phyloP scores from a whole-genome alignment of 2,797 vertebrate genomes.

The Phoxinus dragarum region DNA sequence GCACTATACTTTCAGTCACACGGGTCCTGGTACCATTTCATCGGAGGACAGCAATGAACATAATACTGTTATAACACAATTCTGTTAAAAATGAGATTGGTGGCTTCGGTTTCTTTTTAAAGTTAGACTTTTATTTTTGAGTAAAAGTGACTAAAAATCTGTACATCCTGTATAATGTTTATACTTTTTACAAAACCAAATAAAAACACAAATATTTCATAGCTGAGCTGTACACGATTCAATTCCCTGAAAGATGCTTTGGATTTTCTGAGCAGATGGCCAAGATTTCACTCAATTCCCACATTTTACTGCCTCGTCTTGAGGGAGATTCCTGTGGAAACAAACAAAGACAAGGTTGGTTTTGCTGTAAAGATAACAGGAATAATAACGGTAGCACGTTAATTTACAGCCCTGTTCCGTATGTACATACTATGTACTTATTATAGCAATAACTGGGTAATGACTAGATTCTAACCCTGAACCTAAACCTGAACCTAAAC shows the following conservation, averaged over 20 bases:
- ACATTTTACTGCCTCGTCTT: neutral
- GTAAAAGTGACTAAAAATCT: slow-evolving; percentile 75
- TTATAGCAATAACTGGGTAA: too few relatives aligned
- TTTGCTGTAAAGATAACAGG: neutral
- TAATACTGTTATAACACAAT: neutral
- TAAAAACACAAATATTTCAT: slow-evolving; percentile 56
- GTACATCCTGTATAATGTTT: slow-evolving; percentile 78
- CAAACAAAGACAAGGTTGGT: neutral
- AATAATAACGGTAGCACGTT: neutral
- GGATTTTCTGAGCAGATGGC: slow-evolving; percentile 57
- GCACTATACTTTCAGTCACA: neutral
- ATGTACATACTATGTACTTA: too few relatives aligned
- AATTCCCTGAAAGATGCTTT: slow-evolving; percentile 67
- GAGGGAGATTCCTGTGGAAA: slow-evolving; percentile 10
- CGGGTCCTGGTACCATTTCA: neutral
- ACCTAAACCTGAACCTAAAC: too few relatives aligned
- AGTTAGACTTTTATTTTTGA: slow-evolving; percentile 69
- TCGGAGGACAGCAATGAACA: neutral
- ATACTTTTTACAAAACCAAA: slow-evolving; percentile 65
- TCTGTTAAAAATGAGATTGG: neutral
- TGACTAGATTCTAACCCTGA: too few relatives aligned
- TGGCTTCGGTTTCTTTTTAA: slow-evolving; percentile 51
- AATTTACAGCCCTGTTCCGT: neutral
- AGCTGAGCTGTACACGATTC: slow-evolving; percentile 65
- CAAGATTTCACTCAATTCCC: slow-evolving; percentile 29